phyloP scores from a whole-genome alignment of 2,113 vertebrate genomes.

The Sapajus apella region DNA sequence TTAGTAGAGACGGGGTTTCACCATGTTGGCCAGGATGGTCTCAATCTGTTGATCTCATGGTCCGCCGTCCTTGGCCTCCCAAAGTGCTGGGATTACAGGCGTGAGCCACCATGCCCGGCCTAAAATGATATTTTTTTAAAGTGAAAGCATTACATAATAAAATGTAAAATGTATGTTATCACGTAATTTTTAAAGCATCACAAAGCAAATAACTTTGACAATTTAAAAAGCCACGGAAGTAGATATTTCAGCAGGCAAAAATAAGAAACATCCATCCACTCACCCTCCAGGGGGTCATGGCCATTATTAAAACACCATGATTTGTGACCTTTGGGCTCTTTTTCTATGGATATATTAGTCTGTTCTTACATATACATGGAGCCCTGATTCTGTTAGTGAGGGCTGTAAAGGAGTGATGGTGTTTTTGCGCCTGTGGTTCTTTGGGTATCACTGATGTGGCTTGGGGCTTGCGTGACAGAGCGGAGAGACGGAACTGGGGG shows the following conservation, averaged over 20 bases:
- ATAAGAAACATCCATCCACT: neutral
- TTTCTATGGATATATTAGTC: neutral
- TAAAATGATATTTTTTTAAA: neutral
- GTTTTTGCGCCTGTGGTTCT: neutral
- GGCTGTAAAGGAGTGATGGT: neutral
- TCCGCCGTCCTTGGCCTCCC: too few relatives aligned
- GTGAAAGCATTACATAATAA: conserved; percentile 1
- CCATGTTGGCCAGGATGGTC: too few relatives aligned
- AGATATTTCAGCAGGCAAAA: neutral
- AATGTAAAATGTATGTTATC: neutral
- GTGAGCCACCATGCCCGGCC: neutral
- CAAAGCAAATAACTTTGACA: neutral
- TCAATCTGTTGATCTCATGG: too few relatives aligned
- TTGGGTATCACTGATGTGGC: neutral
- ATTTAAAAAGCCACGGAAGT: neutral
- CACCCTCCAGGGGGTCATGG: neutral
- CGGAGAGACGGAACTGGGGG: neutral
- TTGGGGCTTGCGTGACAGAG: neutral
- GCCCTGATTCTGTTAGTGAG: neutral
- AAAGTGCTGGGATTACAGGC: too few relatives aligned
- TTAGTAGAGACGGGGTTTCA: too few relatives aligned
- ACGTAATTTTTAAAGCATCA: neutral
- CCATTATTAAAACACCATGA: neutral
- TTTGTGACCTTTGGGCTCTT: neutral
- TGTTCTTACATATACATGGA: neutral